Conservation (phyloP, 2,888 invertebrate genomes). For the Tricholauxania praeusta region DNA sequence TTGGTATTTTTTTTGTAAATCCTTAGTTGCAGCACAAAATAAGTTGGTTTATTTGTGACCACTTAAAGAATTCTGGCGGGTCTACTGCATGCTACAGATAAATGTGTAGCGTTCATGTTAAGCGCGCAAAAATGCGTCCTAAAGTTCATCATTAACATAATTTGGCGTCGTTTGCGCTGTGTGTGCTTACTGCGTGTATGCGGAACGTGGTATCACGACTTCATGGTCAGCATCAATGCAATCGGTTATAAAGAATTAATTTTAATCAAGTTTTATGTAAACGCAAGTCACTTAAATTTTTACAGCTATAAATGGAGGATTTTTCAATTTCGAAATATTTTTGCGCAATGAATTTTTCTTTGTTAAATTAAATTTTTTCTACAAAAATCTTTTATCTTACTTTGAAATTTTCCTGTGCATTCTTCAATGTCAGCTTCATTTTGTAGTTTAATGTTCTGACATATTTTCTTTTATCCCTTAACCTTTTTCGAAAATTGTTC, state of each 20-base stretch:
- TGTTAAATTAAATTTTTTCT: not conserved
- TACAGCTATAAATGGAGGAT: too few relatives aligned
- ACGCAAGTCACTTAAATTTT: too few relatives aligned
- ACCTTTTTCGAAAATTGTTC: too few relatives aligned
- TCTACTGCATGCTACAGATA: slow-evolving; percentile 16
- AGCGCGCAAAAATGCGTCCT: slow-evolving; percentile 28
- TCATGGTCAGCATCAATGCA: too few relatives aligned
- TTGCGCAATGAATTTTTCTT: too few relatives aligned
- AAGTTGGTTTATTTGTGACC: not conserved
- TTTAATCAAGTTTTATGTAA: too few relatives aligned
- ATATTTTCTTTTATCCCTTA: too few relatives aligned
- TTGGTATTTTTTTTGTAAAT: not conserved
- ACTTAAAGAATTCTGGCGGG: not conserved
- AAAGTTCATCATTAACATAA: slow-evolving; percentile 44
- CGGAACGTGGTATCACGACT: not conserved
- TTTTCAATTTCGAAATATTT: too few relatives aligned
- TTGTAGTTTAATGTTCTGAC: too few relatives aligned
- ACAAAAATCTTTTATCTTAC: not conserved
- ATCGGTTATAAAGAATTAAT: too few relatives aligned
- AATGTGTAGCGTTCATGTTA: slow-evolving; percentile 26
- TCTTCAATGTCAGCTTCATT: too few relatives aligned
- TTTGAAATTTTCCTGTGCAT: not conserved
- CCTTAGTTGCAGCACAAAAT: not conserved
- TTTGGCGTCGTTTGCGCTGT: slow-evolving; percentile 36
- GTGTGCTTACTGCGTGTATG: not conserved